phyloP scores from a whole-genome alignment of 2,113 vertebrate genomes.

The Ia io region DNA sequence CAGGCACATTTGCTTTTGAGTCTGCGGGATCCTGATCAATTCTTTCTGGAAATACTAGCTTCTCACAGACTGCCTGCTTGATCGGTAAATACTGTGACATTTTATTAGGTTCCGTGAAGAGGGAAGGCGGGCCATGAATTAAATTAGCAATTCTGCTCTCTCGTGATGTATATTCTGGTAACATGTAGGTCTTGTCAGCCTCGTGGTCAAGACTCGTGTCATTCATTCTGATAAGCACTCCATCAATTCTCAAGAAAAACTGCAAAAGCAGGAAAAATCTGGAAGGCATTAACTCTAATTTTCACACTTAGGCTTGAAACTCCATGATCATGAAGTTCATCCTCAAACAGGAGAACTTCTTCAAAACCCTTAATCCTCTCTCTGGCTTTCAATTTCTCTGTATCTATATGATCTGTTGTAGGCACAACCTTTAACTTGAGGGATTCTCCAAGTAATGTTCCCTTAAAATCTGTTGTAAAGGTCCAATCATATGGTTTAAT shows the following conservation, averaged over 20 bases:
- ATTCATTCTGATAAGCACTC: slow-evolving; percentile 95
- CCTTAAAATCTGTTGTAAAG: slow-evolving; percentile 97
- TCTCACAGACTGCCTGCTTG: slow-evolving; percentile 91
- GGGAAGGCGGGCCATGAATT: slow-evolving; percentile 89
- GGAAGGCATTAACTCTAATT: slow-evolving; percentile 93
- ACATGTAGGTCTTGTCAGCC: slow-evolving; percentile 91
- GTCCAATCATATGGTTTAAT: slow-evolving; percentile 97
- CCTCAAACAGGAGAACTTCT: slow-evolving; percentile 96
- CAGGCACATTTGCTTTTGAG: slow-evolving; percentile 62
- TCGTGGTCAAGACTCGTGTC: slow-evolving; percentile 95
- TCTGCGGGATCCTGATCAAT: slow-evolving; percentile 67
- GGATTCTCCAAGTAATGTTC: slow-evolving; percentile 91
- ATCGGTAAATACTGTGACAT: slow-evolving; percentile 92
- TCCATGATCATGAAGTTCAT: slow-evolving; percentile 97
- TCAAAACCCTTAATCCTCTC: slow-evolving; percentile 98
- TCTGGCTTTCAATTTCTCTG: slow-evolving; percentile 94
- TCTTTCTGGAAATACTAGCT: slow-evolving; percentile 89
- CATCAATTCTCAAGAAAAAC: slow-evolving; percentile 96
- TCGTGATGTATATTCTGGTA: slow-evolving; percentile 95
- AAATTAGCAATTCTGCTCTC: slow-evolving; percentile 93
- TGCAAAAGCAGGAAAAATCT: slow-evolving; percentile 95
- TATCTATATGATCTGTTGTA: slow-evolving; percentile 93
- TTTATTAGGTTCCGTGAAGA: slow-evolving; percentile 97
- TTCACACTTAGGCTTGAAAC: slow-evolving; percentile 96
- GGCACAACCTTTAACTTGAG: slow-evolving; percentile 88